A percentile compares a stretch with the other conserved stretches of the same genome.
phyloP scores from a whole-genome alignment of 2,113 vertebrate species.

The Ciconia stormi region DNA sequence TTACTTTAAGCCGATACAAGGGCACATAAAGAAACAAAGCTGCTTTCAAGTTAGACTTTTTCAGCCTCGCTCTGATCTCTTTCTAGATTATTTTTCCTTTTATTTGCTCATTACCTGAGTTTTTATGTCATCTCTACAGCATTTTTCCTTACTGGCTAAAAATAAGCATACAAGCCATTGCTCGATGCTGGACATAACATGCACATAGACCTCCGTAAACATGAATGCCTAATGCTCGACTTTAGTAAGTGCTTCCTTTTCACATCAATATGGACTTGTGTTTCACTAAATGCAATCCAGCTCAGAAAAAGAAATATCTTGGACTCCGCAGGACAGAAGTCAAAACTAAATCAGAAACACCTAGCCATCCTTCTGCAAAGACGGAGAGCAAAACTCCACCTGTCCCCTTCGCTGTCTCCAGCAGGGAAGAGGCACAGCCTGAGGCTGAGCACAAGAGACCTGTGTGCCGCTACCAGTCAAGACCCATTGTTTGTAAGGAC shows the following conservation, averaged over 20 bases:
- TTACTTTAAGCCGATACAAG: constrained; percentile 5
- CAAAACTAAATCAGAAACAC: neutral
- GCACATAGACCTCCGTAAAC: neutral
- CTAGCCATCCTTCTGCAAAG: neutral
- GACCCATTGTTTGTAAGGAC: neutral
- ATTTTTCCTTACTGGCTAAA: neutral
- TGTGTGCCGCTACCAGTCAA: neutral
- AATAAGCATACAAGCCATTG: neutral
- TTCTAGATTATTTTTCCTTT: neutral
- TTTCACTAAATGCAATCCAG: neutral
- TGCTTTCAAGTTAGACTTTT: neutral
- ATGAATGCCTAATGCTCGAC: neutral
- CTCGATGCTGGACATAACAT: neutral
- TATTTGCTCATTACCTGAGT: neutral
- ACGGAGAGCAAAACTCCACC: neutral
- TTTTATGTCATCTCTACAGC: neutral
- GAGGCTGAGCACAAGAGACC: neutral
- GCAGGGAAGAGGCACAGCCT: neutral
- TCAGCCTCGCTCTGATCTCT: neutral
- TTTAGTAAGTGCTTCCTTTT: neutral
- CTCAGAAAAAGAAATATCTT: neutral
- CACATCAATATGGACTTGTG: neutral
- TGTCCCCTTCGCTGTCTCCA: neutral
- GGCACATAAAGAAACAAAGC: neutral
- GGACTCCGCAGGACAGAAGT: neutral